Evolutionary conservation across 2,888 invertebrate species (phyloP), one percentile per base, ranked within the genome.

Genomic region (Cenopis cana): DNA sequence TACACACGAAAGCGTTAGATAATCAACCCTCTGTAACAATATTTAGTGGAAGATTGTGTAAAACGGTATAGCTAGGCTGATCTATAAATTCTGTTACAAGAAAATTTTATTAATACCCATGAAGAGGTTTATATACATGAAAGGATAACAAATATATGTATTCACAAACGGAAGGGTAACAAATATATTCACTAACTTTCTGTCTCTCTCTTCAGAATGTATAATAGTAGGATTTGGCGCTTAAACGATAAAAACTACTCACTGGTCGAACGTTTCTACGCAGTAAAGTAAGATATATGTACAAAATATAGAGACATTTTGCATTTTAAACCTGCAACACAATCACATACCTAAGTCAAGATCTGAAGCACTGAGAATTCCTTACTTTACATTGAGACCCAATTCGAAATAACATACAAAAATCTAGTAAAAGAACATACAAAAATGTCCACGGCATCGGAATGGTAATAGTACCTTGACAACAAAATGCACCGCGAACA

Each of bases 401-500:
- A 38, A 38, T 38, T 62, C 18, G 24, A 38, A 33, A 36, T 11
- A 64, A 52, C 36, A 49, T 46, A 60, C 60, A 60, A 49, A 54
- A 54, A 38, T 38, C 24, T 64, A 64, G 52, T 54, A 64, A 64
- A 64, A 54, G 33, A 64, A 52, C 36, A 49, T 46, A 60, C 60
- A 60, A 60, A 64, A 64, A 54, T 54, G 20, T 3, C 33, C 52
- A 9, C 36, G 18, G 64, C 20, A 64, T 52, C 64, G 59, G 57
- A 50, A 68, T 68, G 59, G 57, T 68, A 68, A 68, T 68, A 57
- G 49, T 20, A 59, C 38, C 24, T 59, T 36, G 59, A 59, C 50
- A 59, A 68, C 50, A 68, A 57, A 59, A 59, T 68, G 64, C 64
- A 20, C 62, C 36, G 54, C 64, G 64, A 38, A 50, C 56, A 66